Conservation (phyloP, 2,797 vertebrate genomes). For the Lagocephalus sceleratus region DNA sequence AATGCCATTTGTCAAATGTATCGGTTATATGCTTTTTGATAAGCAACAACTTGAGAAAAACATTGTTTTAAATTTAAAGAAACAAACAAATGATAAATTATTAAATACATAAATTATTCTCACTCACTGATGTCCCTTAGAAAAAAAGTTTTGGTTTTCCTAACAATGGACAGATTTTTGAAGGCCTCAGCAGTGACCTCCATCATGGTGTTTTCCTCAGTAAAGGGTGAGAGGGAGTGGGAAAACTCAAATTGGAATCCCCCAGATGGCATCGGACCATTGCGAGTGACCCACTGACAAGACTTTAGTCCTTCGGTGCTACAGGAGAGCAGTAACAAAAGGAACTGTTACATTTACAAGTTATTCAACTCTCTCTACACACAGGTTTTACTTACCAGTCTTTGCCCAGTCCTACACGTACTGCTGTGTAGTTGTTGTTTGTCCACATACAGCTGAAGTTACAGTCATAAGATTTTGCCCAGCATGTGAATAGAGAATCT, state of each 20-base stretch:
- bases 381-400: slow-evolving; percentile 54
- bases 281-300: slow-evolving; percentile 48
- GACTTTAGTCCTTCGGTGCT: slow-evolving; percentile 40
- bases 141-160: slow-evolving; percentile 59
- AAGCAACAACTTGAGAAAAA: not conserved
- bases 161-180: slow-evolving; percentile 8
- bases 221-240: slow-evolving; percentile 61
- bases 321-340: not conserved
- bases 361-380: too few relatives aligned
- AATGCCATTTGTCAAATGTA: not conserved
- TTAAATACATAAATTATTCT: not conserved
- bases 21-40: not conserved
- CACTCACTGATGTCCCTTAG: slow-evolving; percentile 72
- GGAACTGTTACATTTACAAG: not conserved
- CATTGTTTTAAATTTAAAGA: not conserved
- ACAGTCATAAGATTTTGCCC: slow-evolving; percentile 73
- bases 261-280: not conserved
- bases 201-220: slow-evolving; percentile 68
- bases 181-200: slow-evolving; percentile 68
- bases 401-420: slow-evolving; percentile 62
- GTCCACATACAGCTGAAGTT: slow-evolving; percentile 61
- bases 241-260: slow-evolving; percentile 55
- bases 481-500: slow-evolving; percentile 59
- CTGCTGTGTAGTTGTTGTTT: not conserved
- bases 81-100: too few relatives aligned